Evolutionary conservation across 2,888 invertebrate species (phyloP), one percentile per base, ranked within the genome.

Genomic region (Drosophila anomelani): DNA sequence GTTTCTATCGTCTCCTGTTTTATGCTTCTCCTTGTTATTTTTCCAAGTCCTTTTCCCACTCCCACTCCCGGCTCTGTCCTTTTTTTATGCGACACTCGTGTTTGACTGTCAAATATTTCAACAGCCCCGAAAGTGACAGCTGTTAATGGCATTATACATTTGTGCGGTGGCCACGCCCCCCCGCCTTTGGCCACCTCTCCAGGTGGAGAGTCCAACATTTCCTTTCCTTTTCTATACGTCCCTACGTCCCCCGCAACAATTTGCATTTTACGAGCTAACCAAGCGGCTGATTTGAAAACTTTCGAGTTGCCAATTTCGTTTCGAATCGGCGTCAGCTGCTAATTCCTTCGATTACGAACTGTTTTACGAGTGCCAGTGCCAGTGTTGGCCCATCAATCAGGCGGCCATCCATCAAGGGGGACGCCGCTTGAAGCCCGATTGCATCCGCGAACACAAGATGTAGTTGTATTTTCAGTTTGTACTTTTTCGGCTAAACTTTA

Each of bases 101-200:
- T 78, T 75, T 53, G 81, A 51, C 78, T 87, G 85, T 80, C 88
- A 80, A 87, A 89, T 85, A 89, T 77, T 75, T 85, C 80, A 80
- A 73, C 73, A 38, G 59, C 46, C 53, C 36, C 44, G 26, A 75
- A 80, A 81, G 85, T 89, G 89, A 87, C 86, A 86, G 86, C 85
- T 86, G 89, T 79, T 89, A 86, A 88, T 86, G 86, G 80, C 87
- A 89, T 87, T 85, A 85, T 80, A 75, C 64, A 74, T 72, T 72
- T 47, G 74, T 53, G 61, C 55, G 72, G 26, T 47, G 26, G 69
- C 70, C 57, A 69, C 47, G 67, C 57, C 51, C 5, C 43, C 26
- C 15, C 20, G 20, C 20, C 15, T 6, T 2, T 64, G 26, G 13
- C 17, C 8, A 26, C 20, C 20, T 4, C 41, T 38, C 15, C 36